Conservation (phyloP, 1,140 invertebrate species). For the Cherax destructor region DNA sequence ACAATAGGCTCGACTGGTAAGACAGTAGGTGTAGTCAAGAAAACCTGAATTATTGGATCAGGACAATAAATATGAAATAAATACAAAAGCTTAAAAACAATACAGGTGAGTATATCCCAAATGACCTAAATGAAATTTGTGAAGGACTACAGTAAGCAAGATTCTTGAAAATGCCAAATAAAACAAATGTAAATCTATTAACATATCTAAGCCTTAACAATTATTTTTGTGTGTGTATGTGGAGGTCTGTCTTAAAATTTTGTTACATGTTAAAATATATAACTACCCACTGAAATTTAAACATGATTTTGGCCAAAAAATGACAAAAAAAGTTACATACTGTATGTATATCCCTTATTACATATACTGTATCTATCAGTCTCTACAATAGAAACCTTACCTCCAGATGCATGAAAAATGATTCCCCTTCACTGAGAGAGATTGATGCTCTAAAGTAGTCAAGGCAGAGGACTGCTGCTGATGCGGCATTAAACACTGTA, state of each 20-base stretch:
- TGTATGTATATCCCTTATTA: neutral
- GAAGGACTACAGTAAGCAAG: neutral
- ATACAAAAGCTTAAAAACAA: constrained; percentile 67
- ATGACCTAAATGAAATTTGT: constrained; percentile 12
- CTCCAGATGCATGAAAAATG: neutral
- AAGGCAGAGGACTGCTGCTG: neutral
- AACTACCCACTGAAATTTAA: neutral
- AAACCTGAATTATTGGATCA: constrained; percentile 69
- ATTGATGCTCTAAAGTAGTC: neutral
- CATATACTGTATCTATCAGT: neutral
- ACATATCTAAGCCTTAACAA: neutral
- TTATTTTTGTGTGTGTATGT: neutral
- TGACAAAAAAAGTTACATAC: too few species aligned
- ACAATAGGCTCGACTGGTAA: constrained; percentile 67
- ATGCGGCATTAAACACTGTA: neutral
- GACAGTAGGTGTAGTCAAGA: constrained; percentile 65
- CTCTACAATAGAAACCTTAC: constrained; percentile 4
- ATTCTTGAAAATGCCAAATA: neutral
- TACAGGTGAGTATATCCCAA: constrained; percentile 38
- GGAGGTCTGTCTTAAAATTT: neutral
- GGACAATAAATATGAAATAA: constrained; percentile 68
- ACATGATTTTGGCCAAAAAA: neutral
- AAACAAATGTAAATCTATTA: neutral
- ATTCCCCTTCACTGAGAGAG: constrained; percentile 4
- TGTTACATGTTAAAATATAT: neutral